Percentiles rank a stretch among this genome's conserved stretches.
phyloP scores from a whole-genome alignment of 2,888 invertebrate species.

The Agriotes lineatus region DNA sequence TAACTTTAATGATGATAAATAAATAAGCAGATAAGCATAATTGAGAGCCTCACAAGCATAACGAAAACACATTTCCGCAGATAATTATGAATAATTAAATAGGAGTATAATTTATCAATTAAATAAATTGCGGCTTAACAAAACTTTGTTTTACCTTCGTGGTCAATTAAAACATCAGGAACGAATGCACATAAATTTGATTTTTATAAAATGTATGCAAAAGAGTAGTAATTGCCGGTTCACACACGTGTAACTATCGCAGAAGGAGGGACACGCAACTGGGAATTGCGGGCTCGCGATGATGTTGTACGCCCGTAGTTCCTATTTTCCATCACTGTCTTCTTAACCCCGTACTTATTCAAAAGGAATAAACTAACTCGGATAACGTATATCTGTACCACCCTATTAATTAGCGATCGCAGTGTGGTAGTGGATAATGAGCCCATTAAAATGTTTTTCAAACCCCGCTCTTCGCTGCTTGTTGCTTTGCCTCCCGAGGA shows the following conservation, averaged over 20 bases:
- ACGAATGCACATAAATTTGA: not conserved
- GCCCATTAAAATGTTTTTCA: slow-evolving; percentile 23
- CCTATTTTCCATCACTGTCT: not conserved
- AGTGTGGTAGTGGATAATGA: slow-evolving; percentile 17
- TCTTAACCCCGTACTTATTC: not conserved
- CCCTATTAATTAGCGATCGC: slow-evolving; percentile 19
- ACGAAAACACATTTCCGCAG: too few relatives aligned
- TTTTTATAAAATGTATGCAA: slow-evolving; percentile 8
- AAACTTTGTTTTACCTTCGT: too few relatives aligned
- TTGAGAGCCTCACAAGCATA: too few relatives aligned
- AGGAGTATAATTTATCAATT: too few relatives aligned
- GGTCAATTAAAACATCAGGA: slow-evolving; percentile 1
- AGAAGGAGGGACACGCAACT: slow-evolving; percentile 13
- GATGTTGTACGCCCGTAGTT: too few relatives aligned
- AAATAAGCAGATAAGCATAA: too few relatives aligned
- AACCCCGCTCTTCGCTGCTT: slow-evolving; percentile 2
- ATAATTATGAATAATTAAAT: too few relatives aligned
- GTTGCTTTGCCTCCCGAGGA: slow-evolving; percentile 9
- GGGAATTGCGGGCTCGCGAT: too few relatives aligned
- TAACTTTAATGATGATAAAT: too few relatives aligned
- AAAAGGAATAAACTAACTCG: slow-evolving; percentile 8
- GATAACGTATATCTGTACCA: slow-evolving; percentile 13
- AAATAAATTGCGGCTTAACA: not conserved
- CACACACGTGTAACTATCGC: slow-evolving; percentile 13
- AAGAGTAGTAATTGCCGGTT: not conserved